Percentiles rank a stretch among this genome's conserved stretches.
These are phyloP conservation scores for Monopis laevigella DNA, from an alignment of 2,888 invertebrate species.

Conservation along the genomic window DNA sequence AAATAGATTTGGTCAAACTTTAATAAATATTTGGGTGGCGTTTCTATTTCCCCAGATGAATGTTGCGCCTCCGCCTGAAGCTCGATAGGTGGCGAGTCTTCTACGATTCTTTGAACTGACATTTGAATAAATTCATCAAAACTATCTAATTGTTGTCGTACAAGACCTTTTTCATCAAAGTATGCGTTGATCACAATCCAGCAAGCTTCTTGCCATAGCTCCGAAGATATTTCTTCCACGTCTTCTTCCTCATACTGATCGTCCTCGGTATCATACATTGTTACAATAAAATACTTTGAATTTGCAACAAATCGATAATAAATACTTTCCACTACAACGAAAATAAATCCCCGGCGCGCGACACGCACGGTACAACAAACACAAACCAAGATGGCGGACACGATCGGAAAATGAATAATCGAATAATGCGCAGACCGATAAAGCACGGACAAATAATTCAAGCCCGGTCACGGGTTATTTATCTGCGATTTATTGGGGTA, in stretches of 20 bases:
- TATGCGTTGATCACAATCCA: conserved; percentile 99
- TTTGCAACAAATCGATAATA: neutral
- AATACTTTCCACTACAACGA: neutral
- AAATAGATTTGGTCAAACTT: conserved; percentile 99
- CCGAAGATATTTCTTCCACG: conserved; percentile 95
- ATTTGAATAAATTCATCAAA: conserved; percentile 99
- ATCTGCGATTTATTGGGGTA: too few relatives aligned
- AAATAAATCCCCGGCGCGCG: neutral
- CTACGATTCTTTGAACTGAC: conserved; percentile 99
- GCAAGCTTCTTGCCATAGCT: conserved; percentile 99
- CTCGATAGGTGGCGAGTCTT: conserved; percentile 98
- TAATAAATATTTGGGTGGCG: conserved; percentile 88
- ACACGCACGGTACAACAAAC: neutral
- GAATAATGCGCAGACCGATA: too few relatives aligned
- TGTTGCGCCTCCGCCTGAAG: conserved; percentile 98
- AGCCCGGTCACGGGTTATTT: neutral
- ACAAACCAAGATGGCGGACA: neutral
- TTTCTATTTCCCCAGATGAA: conserved; percentile 90
- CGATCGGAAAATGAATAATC: too few relatives aligned
- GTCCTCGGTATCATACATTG: conserved; percentile 62
- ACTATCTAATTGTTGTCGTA: conserved; percentile 98
- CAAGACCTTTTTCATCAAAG: conserved; percentile 99
- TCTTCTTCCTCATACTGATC: conserved; percentile 84
- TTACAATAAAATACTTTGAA: neutral
- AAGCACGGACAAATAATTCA: too few relatives aligned